These are phyloP conservation scores for Chondrosia reniformis DNA, from an alignment of 37 sponge, comb jelly and placozoan species.

Conservation along the genomic window DNA sequence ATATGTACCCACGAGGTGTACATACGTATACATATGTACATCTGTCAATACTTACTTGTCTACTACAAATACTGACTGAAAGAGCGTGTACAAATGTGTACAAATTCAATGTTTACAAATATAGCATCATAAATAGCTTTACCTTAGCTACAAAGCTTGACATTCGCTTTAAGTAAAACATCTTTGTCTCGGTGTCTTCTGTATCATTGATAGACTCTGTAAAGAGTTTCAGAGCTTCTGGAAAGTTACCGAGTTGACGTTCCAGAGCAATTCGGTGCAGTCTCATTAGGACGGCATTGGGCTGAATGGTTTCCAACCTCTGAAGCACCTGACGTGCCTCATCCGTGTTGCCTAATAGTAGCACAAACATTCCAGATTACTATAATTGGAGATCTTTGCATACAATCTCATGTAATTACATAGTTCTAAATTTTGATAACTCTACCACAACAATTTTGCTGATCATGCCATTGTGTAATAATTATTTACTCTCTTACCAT, in stretches of 20 bases:
- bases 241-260: constrained; percentile 14
- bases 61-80: no score
- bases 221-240: constrained; percentile 27
- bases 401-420: no score
- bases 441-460: no score
- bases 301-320: not conserved
- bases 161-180: constrained; percentile 43
- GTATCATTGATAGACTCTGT: constrained; percentile 10
- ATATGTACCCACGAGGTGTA: not conserved
- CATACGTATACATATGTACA: not conserved
- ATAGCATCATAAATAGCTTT: not conserved
- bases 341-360: constrained; percentile 38
- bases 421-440: no score
- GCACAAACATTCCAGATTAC: no score
- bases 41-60: no score
- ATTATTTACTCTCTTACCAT: no score
- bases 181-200: constrained; percentile 16
- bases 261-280: constrained; percentile 48
- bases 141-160: constrained; percentile 49
- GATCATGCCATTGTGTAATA: no score
- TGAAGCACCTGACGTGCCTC: constrained; percentile 37
- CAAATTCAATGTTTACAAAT: no score
- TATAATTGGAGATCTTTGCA: no score
- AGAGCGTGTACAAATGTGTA: no score
- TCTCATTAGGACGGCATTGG: constrained; percentile 13